These are phyloP conservation scores for Ailuropoda melanoleuca DNA, from an alignment of 2,113 vertebrate genomes.

Conservation along the genomic window DNA sequence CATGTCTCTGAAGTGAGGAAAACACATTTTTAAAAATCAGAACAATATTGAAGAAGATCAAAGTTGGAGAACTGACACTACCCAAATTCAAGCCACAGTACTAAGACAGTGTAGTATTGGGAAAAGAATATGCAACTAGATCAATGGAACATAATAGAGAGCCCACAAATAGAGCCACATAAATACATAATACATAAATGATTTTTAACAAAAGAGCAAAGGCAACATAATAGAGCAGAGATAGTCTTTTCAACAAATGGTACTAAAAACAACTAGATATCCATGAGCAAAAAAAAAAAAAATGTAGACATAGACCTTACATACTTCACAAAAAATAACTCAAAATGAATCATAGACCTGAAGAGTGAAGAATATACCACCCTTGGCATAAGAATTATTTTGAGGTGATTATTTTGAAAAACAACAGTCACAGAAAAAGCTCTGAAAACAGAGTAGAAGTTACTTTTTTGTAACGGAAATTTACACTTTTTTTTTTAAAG, in stretches of 20 bases:
- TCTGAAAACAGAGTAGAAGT: not conserved
- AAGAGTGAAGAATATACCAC: not conserved
- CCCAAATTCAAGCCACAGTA: not conserved
- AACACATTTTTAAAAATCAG: not conserved
- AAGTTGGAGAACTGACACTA: not conserved
- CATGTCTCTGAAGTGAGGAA: not conserved
- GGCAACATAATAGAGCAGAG: not conserved
- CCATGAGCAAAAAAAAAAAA: not conserved
- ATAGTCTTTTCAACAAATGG: not conserved
- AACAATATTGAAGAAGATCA: not conserved
- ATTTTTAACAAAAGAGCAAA: not conserved
- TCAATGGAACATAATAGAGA: not conserved
- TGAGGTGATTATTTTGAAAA: not conserved
- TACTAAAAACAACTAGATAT: not conserved
- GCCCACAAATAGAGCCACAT: not conserved
- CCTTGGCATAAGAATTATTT: not conserved
- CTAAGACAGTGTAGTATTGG: not conserved
- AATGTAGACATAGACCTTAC: not conserved
- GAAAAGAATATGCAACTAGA: not conserved
- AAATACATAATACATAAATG: no score
- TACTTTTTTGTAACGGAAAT: not conserved
- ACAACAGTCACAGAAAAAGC: not conserved
- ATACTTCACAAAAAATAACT: not conserved
- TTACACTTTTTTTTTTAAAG: not conserved
- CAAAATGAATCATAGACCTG: not conserved